A percentile compares a stretch with the other conserved stretches of the same genome.
These are phyloP conservation scores for Plebejus anna DNA, from an alignment of 2,888 invertebrate species.

Conservation along the genomic window DNA sequence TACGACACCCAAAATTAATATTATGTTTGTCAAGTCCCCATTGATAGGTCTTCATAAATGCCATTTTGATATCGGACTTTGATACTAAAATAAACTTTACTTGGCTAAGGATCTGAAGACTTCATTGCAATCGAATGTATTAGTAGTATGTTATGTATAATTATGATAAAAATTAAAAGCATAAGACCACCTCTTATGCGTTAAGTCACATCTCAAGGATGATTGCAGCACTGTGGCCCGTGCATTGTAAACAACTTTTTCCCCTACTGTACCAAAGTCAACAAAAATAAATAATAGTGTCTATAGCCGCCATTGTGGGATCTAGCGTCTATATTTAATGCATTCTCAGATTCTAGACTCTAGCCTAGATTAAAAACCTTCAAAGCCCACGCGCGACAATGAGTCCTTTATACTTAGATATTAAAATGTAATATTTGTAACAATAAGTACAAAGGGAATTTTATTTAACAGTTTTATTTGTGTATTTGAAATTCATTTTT, in stretches of 20 bases:
- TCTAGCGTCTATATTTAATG: constrained; percentile 42
- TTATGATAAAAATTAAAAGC: not conserved
- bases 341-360: constrained; percentile 34
- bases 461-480: constrained; percentile 26
- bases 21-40: no score
- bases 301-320: constrained; percentile 44
- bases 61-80: no score
- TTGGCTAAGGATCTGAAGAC: not conserved
- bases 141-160: no score
- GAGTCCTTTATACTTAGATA: constrained; percentile 30
- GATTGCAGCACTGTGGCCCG: constrained; percentile 48
- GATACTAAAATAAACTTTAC: no score
- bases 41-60: no score
- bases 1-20: no score
- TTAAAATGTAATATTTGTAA: constrained; percentile 28
- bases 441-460: constrained; percentile 15
- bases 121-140: not conserved
- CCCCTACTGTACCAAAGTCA: constrained; percentile 55
- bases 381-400: constrained; percentile 32
- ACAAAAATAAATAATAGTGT: constrained; percentile 57
- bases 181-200: constrained; percentile 31
- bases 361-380: constrained; percentile 41
- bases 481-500: constrained; percentile 5
- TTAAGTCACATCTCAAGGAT: constrained; percentile 37
- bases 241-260: constrained; percentile 65